A percentile compares a stretch with the other conserved stretches of the same genome.
phyloP scores from a whole-genome alignment of 2,113 vertebrate species.

The Cavia aperea region DNA sequence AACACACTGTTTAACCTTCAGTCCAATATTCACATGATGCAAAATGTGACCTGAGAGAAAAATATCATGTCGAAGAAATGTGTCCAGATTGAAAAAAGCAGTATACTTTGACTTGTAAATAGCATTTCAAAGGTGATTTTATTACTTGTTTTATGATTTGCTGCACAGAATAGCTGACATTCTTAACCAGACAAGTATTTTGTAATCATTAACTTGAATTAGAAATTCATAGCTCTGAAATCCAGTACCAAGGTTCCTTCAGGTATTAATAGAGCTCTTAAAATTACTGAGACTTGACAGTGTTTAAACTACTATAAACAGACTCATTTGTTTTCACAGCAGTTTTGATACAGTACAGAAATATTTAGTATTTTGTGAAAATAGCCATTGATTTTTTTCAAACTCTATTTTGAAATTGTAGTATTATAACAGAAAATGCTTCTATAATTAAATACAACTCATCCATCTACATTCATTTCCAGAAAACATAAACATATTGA shows the following conservation, averaged over 20 bases:
- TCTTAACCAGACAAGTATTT: conserved; percentile 77
- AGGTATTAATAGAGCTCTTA: conserved; percentile 70
- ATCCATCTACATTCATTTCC: background rate
- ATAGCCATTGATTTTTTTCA: conserved; percentile 26
- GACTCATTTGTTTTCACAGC: conserved; percentile 31
- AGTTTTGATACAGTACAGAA: conserved; percentile 24
- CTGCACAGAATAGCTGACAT: conserved; percentile 75
- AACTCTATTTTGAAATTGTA: conserved; percentile 1
- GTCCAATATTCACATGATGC: conserved; percentile 94
- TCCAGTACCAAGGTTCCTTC: conserved; percentile 58
- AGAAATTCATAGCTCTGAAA: conserved; percentile 74
- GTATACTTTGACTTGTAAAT: conserved; percentile 74
- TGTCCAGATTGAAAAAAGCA: conserved; percentile 59
- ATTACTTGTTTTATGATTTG: conserved; percentile 74
- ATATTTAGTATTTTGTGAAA: conserved; percentile 46
- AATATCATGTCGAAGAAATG: conserved; percentile 71
- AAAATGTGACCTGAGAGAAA: conserved; percentile 92
- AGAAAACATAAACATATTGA: conserved; percentile 27
- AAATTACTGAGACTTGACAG: conserved; percentile 67
- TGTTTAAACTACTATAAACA: conserved; percentile 59
- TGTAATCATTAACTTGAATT: conserved; percentile 81
- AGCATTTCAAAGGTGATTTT: conserved; percentile 66
- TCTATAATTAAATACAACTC: conserved; percentile 21
- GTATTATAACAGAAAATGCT: conserved; percentile 2
- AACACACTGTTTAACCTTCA: conserved; percentile 95